Percentiles rank a stretch among this genome's conserved stretches.
Evolutionary conservation across 2,113 vertebrate genomes (phyloP).

Genomic region (Corythornis madagascariensis): DNA sequence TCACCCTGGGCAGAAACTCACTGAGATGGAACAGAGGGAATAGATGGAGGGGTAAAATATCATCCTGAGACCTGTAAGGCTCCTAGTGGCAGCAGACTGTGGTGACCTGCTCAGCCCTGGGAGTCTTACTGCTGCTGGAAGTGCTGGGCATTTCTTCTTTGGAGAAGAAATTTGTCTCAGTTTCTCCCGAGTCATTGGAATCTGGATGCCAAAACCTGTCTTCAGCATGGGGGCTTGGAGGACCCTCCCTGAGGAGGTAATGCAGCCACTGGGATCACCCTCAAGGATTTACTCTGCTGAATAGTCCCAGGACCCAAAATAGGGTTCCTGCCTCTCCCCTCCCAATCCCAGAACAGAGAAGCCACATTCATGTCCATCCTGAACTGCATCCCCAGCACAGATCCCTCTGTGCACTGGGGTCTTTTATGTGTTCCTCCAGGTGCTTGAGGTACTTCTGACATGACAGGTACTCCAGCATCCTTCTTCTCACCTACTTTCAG

Average conservation of each 20-base stretch:
- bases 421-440: background rate
- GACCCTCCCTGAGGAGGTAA: background rate
- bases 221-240: background rate
- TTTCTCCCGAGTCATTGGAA: background rate
- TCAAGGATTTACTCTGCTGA: background rate
- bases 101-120: background rate
- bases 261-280: background rate
- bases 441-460: background rate
- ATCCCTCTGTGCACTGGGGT: background rate
- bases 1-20: background rate
- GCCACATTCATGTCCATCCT: background rate
- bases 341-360: background rate
- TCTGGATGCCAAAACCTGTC: background rate
- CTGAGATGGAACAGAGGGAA: background rate
- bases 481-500: background rate
- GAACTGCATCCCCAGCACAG: background rate
- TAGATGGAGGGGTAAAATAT: background rate
- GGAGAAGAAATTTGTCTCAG: background rate
- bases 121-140: background rate
- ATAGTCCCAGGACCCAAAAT: background rate
- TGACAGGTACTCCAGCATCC: background rate
- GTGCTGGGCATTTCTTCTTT: accelerated
- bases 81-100: background rate
- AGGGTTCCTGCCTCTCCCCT: background rate
- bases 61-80: background rate